Evolutionary conservation across 2,797 vertebrate species (phyloP).

Genomic region (Periparus ater): DNA sequence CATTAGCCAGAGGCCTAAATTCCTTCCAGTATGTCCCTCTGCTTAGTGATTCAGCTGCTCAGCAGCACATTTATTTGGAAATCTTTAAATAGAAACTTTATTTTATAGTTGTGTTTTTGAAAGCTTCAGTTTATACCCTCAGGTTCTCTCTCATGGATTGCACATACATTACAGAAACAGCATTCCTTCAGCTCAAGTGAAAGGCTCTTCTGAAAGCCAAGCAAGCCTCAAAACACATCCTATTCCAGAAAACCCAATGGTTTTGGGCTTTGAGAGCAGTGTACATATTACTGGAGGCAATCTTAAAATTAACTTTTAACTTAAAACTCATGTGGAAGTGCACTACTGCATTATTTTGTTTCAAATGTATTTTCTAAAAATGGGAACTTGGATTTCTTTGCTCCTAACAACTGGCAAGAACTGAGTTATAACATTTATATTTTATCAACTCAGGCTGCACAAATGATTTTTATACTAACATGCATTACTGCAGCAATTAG

Average conservation of each 20-base stretch:
- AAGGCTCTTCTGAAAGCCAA: not conserved
- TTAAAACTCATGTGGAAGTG: not conserved
- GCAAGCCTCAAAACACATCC: not conserved
- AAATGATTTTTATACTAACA: not conserved
- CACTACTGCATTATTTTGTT: not conserved
- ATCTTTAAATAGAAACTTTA: not conserved
- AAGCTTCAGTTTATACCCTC: not conserved
- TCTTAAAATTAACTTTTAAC: not conserved
- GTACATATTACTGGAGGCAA: not conserved
- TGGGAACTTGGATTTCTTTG: not conserved
- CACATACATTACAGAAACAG: not conserved
- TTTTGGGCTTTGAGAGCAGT: not conserved
- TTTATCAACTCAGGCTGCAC: not conserved
- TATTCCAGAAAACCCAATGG: not conserved
- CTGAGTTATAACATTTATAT: accelerated
- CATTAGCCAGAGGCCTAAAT: not conserved
- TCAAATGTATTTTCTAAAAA: not conserved
- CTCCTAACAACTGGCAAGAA: not conserved
- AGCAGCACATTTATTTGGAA: not conserved
- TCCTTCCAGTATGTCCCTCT: not conserved
- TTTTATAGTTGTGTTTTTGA: not conserved
- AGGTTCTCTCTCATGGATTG: not conserved
- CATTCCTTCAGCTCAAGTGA: not conserved
- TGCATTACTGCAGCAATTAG: not conserved
- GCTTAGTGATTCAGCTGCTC: not conserved